Evolutionary conservation across 2,113 vertebrate species (phyloP), one percentile per base, ranked within the genome.

Genomic region (Coryphaenoides rupestris): DNA sequence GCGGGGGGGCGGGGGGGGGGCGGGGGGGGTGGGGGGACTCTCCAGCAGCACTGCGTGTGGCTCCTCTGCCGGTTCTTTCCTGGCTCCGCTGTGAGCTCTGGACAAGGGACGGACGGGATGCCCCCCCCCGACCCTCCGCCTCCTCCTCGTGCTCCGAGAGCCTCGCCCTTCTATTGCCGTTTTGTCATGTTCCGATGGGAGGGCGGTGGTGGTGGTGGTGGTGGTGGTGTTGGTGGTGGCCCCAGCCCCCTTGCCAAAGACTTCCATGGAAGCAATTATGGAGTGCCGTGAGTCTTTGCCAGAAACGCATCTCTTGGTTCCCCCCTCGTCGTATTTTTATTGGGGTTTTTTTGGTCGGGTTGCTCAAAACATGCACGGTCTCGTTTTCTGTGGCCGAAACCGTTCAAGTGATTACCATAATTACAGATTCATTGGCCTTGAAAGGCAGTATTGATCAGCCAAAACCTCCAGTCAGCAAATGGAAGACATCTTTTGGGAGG

Each of bases 211-310:
- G n/a, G 33, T 40, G 33, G 33, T 40, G 33, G 33, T 40, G 33
- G 56, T 68, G 63, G 67, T 66, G 67, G 82, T 71, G n/a, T 7
- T 40, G 33, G 33, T 40, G 33, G 33, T 40, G 33, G n/a, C n/a
- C n/a, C n/a, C n/a, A n/a, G 76, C 74, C 74, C 55, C 74, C 55
- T 21, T 63, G 73, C 62, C 78, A 73, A 55, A 49, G 79, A 70
- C 58, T 80, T 84, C 85, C 86, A 89, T 89, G 90, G 89, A 91
- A 90, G 89, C 63, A 84, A 70, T 90, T 87, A 81, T 54, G 21
- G 68, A 72, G 71, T 85, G 76, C 62, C 65, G 65, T 23, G 58
- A 82, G 77, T 76, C 76, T 77, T 67, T 76, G 69, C 54, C 12
- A 12, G 62, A 58, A 56, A 40, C 33, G 33, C 73, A 72, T 73